Evolutionary conservation across 2,113 vertebrate species (phyloP).

Genomic region (Erythrolamprus reginae): DNA sequence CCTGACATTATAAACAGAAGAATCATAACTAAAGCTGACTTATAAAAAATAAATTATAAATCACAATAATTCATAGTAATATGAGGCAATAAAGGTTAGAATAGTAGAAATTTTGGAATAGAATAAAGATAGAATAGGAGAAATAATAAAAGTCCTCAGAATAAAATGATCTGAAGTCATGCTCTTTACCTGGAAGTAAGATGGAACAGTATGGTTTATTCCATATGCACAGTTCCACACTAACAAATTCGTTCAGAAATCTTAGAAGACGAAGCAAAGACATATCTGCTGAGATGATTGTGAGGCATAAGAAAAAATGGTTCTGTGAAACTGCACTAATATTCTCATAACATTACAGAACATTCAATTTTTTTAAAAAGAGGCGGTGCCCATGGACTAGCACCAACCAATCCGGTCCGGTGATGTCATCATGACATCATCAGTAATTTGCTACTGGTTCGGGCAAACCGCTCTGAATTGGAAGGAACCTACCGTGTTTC

Average conservation of each 20-base stretch:
- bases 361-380: too few relatives aligned
- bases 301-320: neutral
- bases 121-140: too few relatives aligned
- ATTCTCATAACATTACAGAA: too few relatives aligned
- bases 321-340: neutral
- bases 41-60: neutral
- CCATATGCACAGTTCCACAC: neutral
- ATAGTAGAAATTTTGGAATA: neutral
- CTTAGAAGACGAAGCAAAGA: neutral
- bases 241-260: neutral
- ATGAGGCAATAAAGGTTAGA: neutral
- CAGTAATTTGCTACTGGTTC: too few relatives aligned
- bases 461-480: too few relatives aligned
- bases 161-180: neutral
- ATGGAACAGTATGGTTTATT: neutral
- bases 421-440: too few relatives aligned
- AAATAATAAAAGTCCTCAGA: neutral
- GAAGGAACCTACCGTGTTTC: too few relatives aligned
- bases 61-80: neutral
- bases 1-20: neutral
- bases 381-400: too few relatives aligned
- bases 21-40: neutral
- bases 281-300: neutral
- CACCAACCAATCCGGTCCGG: too few relatives aligned
- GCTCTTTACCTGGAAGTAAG: neutral